Percentiles rank a stretch among this genome's conserved stretches.
These are phyloP conservation scores for Monopterus albus DNA, from an alignment of 2,113 vertebrate species.

Conservation along the genomic window DNA sequence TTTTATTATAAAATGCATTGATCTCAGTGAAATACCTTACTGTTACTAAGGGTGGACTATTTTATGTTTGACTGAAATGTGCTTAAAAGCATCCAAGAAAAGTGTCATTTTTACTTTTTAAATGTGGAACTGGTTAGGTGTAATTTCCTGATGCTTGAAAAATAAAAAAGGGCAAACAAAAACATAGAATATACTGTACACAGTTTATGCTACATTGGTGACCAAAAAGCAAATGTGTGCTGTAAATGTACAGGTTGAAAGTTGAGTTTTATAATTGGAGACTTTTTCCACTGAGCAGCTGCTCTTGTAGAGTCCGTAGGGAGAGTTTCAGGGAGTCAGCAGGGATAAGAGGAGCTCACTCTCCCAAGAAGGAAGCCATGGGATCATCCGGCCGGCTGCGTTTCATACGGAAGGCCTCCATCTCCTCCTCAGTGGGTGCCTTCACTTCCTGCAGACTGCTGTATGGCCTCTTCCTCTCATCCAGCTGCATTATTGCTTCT, in stretches of 20 bases:
- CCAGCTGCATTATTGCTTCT: constrained; percentile 89
- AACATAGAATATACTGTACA: constrained; percentile 38
- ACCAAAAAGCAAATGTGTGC: not conserved
- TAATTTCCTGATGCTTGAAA: not conserved
- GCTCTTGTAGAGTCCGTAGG: constrained; percentile 20
- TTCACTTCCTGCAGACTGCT: constrained; percentile 87
- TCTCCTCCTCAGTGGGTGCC: constrained; percentile 96
- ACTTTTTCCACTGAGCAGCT: constrained; percentile 21
- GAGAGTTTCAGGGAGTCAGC: not conserved
- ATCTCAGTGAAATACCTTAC: not conserved
- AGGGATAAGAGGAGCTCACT: constrained; percentile 66
- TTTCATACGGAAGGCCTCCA: constrained; percentile 98
- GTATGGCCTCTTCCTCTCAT: constrained; percentile 95
- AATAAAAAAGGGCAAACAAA: not conserved
- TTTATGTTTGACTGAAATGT: not conserved
- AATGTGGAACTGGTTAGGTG: too few relatives aligned
- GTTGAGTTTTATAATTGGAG: not conserved
- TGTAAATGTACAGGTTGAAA: not conserved
- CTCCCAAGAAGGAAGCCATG: constrained; percentile 94
- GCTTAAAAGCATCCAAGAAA: not conserved
- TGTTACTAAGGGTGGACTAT: not conserved
- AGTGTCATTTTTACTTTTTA: not conserved
- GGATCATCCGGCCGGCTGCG: constrained; percentile 91
- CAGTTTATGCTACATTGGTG: not conserved
- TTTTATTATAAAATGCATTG: constrained; percentile 43